These are phyloP conservation scores for Candoia aspera DNA, from an alignment of 2,113 vertebrate species.

Conservation along the genomic window DNA sequence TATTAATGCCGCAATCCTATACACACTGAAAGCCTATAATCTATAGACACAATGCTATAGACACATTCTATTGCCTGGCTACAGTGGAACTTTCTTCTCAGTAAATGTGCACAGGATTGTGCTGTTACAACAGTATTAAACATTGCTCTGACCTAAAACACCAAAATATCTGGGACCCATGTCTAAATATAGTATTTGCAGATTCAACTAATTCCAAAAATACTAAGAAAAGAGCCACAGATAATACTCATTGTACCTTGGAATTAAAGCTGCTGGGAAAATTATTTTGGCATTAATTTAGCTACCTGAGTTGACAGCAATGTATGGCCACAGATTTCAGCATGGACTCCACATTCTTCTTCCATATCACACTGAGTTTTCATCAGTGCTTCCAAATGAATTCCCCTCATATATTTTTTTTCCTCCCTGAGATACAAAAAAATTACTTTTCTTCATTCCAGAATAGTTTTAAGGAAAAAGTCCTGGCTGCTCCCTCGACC, in stretches of 20 bases:
- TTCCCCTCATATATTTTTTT: no score
- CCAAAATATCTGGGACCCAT: background rate
- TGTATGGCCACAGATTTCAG: background rate
- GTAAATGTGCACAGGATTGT: background rate
- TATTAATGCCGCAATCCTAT: background rate
- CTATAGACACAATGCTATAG: background rate
- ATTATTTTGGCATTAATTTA: slow-evolving; percentile 15
- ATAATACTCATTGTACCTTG: background rate
- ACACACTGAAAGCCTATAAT: no score
- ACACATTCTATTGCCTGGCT: background rate
- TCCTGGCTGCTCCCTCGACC: background rate
- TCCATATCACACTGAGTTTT: slow-evolving; percentile 4
- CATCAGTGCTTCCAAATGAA: background rate
- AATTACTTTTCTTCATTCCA: background rate
- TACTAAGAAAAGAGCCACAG: background rate
- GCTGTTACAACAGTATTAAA: background rate
- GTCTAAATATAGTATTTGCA: background rate
- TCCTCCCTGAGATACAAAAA: background rate
- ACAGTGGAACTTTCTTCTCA: background rate
- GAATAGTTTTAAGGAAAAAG: background rate
- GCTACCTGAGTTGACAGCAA: background rate
- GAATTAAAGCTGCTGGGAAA: slow-evolving; percentile 27
- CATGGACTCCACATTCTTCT: background rate
- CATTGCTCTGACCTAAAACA: background rate
- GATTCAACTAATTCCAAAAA: background rate